A percentile compares a stretch with the other conserved stretches of the same genome.
Evolutionary conservation across 1,140 invertebrate genomes (phyloP).

Genomic region (Harpegnathos saltator): DNA sequence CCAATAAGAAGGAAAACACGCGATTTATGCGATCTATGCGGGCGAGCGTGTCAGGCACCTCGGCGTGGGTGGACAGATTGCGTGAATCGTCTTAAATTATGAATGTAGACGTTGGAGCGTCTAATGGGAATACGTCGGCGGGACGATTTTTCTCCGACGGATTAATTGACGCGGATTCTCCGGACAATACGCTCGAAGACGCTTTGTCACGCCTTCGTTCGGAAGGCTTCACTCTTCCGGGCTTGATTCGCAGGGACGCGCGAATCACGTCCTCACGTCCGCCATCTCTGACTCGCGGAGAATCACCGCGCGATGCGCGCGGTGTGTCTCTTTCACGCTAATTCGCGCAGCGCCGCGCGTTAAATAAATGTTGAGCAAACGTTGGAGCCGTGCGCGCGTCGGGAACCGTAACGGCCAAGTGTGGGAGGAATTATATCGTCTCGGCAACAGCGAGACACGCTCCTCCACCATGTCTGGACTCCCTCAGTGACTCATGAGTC

Average conservation of each 20-base stretch:
- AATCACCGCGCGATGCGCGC: no score
- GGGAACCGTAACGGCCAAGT: neutral
- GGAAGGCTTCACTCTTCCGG: no score
- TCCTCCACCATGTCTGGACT: no score
- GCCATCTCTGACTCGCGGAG: no score
- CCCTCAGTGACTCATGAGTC: neutral
- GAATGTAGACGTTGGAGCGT: neutral
- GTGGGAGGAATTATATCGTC: constrained; percentile 39
- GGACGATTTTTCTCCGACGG: neutral
- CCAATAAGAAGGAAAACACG: constrained; percentile 75
- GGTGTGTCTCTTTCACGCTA: no score
- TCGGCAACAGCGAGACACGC: constrained; percentile 30
- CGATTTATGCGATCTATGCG: constrained; percentile 60
- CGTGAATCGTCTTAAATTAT: constrained; percentile 31
- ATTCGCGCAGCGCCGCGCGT: no score
- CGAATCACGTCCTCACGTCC: no score
- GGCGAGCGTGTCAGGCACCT: constrained; percentile 7
- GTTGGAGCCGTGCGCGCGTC: no score
- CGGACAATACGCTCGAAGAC: neutral
- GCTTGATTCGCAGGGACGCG: no score
- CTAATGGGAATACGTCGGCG: neutral
- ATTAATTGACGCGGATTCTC: neutral
- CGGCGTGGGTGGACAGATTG: constrained; percentile 32
- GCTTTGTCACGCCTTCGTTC: no score
- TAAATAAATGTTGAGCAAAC: no score